A percentile compares a stretch with the other conserved stretches of the same genome.
These are phyloP conservation scores for Drosophila ambigua DNA, from an alignment of 1,140 invertebrate species.

Conservation along the genomic window DNA sequence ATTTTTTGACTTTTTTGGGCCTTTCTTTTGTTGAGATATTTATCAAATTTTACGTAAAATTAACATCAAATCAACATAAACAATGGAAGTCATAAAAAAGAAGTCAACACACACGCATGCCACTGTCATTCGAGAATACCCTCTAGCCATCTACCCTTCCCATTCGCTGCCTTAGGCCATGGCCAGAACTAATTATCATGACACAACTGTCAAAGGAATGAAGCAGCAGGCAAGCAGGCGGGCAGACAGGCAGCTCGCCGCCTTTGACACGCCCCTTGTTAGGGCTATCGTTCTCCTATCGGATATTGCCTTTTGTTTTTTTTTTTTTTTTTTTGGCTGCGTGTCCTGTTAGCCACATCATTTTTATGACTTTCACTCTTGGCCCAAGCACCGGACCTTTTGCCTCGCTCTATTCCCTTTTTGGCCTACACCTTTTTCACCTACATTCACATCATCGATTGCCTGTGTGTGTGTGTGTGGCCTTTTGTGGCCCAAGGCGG, in stretches of 20 bases:
- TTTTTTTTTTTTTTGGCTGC: background rate
- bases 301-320: constrained; percentile 13
- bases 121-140: constrained; percentile 17
- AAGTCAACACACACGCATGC: constrained; percentile 63
- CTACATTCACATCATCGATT: constrained; percentile 32
- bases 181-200: constrained; percentile 71
- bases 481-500: constrained; percentile 70
- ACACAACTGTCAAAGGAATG: constrained; percentile 71
- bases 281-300: constrained; percentile 30
- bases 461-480: constrained; percentile 42
- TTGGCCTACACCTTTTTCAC: constrained; percentile 56
- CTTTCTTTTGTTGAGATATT: constrained; percentile 50
- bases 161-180: constrained; percentile 24
- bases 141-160: constrained; percentile 14
- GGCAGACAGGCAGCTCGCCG: constrained; percentile 1
- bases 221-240: constrained; percentile 27
- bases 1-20: background rate
- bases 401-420: constrained; percentile 28
- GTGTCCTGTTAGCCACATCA: constrained; percentile 48
- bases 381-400: constrained; percentile 7
- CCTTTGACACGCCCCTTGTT: constrained; percentile 58
- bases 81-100: constrained; percentile 69
- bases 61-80: constrained; percentile 81
- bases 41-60: constrained; percentile 78
- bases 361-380: constrained; percentile 52